Evolutionary conservation across 2,113 vertebrate genomes (phyloP).

Genomic region (Leuciscus idus): DNA sequence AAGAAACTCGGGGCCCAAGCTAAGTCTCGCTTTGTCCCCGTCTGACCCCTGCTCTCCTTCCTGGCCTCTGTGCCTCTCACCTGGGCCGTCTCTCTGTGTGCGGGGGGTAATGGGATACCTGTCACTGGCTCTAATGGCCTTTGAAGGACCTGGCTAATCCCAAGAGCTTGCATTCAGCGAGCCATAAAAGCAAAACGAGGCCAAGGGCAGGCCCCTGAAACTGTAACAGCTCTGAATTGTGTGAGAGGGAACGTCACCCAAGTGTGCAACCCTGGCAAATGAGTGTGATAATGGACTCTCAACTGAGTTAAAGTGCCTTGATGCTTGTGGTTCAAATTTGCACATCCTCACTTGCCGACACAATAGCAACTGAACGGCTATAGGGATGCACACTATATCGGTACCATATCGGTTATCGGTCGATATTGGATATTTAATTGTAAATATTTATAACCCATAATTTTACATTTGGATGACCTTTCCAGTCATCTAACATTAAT

Average conservation of each 20-base stretch:
- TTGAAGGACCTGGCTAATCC: constrained; percentile 82
- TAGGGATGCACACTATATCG: not conserved
- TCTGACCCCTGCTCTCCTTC: constrained; percentile 79
- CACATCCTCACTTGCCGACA: constrained; percentile 53
- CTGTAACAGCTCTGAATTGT: constrained; percentile 74
- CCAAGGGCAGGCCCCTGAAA: constrained; percentile 72
- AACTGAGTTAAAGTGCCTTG: constrained; percentile 57
- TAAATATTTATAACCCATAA: not conserved
- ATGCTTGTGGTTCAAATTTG: constrained; percentile 60
- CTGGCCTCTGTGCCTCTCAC: constrained; percentile 79
- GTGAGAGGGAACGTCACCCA: constrained; percentile 75
- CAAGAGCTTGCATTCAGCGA: constrained; percentile 75
- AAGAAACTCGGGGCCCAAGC: constrained; percentile 68
- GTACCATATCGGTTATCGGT: not conserved
- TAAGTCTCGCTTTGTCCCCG: constrained; percentile 77
- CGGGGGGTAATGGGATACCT: constrained; percentile 79
- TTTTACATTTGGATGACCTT: not conserved
- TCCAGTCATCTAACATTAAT: not conserved
- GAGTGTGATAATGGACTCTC: constrained; percentile 72
- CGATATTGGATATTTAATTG: not conserved
- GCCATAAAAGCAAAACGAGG: constrained; percentile 72
- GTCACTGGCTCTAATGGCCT: constrained; percentile 83
- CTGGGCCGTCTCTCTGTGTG: constrained; percentile 75
- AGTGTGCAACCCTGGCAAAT: constrained; percentile 64
- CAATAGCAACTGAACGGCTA: constrained; percentile 41